Evolutionary conservation across 2,113 vertebrate genomes (phyloP).

Genomic region (Sterrhoptilus dennistouni): DNA sequence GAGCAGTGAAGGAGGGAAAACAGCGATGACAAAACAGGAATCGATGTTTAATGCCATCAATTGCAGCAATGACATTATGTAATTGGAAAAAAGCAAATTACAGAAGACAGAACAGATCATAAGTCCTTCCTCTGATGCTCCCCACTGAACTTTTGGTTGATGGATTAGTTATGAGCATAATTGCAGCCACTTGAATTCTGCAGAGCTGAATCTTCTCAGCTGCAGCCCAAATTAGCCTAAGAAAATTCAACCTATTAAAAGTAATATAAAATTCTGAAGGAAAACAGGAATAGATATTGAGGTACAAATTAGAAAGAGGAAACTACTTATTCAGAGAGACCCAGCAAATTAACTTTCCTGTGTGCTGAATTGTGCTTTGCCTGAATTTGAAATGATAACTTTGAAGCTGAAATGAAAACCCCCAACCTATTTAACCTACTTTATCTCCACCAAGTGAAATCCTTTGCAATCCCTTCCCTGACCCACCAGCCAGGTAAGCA

Average conservation of each 20-base stretch:
- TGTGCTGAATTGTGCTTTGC: not conserved
- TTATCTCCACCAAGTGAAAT: not conserved
- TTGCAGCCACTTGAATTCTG: conserved; percentile 29
- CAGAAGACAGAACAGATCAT: not conserved
- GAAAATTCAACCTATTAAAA: conserved; percentile 13
- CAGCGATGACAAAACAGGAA: not conserved
- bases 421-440: not conserved
- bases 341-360: not conserved
- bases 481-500: not conserved
- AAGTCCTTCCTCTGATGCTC: not conserved
- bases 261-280: not conserved
- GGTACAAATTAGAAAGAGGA: not conserved
- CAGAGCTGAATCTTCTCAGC: conserved; percentile 26
- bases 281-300: not conserved
- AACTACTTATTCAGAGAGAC: not conserved
- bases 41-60: not conserved
- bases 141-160: not conserved
- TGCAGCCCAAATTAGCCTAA: not conserved
- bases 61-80: not conserved
- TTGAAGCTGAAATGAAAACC: not conserved
- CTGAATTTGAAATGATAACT: not conserved
- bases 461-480: not conserved
- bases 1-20: not conserved
- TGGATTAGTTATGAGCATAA: conserved; percentile 23
- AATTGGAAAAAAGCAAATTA: conserved; percentile 39